A percentile compares a stretch with the other conserved stretches of the same genome.
Conservation (phyloP, 92 coral and sea anemone genomes). For the Scolanthus callimorphus region DNA sequence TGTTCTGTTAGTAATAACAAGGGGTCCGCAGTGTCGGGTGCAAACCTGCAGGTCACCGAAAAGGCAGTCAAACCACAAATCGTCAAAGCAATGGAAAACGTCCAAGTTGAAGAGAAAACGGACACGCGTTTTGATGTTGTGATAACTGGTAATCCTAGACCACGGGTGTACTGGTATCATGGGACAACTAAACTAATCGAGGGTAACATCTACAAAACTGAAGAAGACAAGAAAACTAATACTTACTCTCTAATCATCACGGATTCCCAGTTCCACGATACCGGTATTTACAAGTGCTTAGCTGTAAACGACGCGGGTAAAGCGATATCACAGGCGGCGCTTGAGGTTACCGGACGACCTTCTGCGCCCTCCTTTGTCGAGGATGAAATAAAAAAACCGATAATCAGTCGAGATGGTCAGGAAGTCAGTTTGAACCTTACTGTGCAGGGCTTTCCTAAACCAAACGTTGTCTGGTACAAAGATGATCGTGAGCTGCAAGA, state of each 20-base stretch:
- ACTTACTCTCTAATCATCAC: conserved; percentile 58
- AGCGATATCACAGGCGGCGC: conserved; percentile 75
- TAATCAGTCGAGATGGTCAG: conserved; percentile 60
- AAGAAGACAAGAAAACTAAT: conserved; percentile 28
- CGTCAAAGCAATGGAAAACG: conserved; percentile 53
- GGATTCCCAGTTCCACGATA: conserved; percentile 57
- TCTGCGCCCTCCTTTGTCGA: conserved; percentile 57
- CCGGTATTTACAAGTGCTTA: conserved; percentile 83
- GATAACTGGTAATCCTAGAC: conserved; percentile 77
- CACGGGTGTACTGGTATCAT: conserved; percentile 81
- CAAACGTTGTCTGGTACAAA: conserved; percentile 79
- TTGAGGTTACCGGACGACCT: conserved; percentile 62
- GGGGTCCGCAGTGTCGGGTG: conserved; percentile 63
- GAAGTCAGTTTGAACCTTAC: conserved; percentile 69
- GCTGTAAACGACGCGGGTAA: conserved; percentile 78
- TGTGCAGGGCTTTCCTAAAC: conserved; percentile 64
- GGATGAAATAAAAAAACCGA: conserved; percentile 42
- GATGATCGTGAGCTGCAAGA: conserved; percentile 72
- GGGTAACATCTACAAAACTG: conserved; percentile 62
- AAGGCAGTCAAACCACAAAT: conserved; percentile 47
- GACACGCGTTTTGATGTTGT: conserved; percentile 66
- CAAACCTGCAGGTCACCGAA: conserved; percentile 59
- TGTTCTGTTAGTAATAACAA: conserved; percentile 69
- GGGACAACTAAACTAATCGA: conserved; percentile 58
- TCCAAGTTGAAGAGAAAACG: conserved; percentile 59